A percentile compares a stretch with the other conserved stretches of the same genome.
These are phyloP conservation scores for Harpalus rufipes DNA, from an alignment of 2,888 invertebrate genomes.

Conservation along the genomic window DNA sequence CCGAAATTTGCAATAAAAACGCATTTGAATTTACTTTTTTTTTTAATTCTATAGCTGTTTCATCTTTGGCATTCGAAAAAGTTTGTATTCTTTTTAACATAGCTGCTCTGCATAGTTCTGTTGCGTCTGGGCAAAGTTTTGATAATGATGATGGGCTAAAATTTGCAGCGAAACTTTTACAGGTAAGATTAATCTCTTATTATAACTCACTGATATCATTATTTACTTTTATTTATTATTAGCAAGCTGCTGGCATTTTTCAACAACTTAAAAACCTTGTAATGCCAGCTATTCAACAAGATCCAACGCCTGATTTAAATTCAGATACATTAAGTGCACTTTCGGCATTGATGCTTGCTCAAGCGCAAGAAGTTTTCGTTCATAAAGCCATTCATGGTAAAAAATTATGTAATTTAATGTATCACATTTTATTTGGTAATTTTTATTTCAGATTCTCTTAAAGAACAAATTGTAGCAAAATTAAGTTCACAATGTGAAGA, in stretches of 20 bases:
- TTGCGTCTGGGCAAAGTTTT: constrained; percentile 90
- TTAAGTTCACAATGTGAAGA: constrained; percentile 96
- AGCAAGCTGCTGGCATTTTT: constrained; percentile 95
- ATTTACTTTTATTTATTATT: constrained; percentile 70
- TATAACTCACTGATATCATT: constrained; percentile 11
- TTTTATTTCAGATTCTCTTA: constrained; percentile 74
- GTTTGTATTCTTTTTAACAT: constrained; percentile 97
- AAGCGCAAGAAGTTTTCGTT: constrained; percentile 98
- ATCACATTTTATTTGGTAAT: constrained; percentile 1
- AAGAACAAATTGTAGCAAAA: constrained; percentile 94
- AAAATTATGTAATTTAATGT: constrained; percentile 65
- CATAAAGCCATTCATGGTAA: constrained; percentile 93
- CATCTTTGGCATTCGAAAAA: constrained; percentile 94
- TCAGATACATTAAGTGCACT: constrained; percentile 95
- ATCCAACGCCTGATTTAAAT: constrained; percentile 96
- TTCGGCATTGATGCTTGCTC: constrained; percentile 94
- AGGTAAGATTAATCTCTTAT: constrained; percentile 78
- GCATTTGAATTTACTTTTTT: constrained; percentile 31
- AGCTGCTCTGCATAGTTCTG: constrained; percentile 93
- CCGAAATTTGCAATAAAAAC: constrained; percentile 16
- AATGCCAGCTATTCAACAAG: constrained; percentile 92
- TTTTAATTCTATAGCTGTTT: constrained; percentile 83
- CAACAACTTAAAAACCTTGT: constrained; percentile 89
- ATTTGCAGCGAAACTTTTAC: constrained; percentile 93
- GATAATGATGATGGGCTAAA: constrained; percentile 97